Evolutionary conservation across 2,888 invertebrate species (phyloP).

Genomic region (Hypena proboscidalis): DNA sequence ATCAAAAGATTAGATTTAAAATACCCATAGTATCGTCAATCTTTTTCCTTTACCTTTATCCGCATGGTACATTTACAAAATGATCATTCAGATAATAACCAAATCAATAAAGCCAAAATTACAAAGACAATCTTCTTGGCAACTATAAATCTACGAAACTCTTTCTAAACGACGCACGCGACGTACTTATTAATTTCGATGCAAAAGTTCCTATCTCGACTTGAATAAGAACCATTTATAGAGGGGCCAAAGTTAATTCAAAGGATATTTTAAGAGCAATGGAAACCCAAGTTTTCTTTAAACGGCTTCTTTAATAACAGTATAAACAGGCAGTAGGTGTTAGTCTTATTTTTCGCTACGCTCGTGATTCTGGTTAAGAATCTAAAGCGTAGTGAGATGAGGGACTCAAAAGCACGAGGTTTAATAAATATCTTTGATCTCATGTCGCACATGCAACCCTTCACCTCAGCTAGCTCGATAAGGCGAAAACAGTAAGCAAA

Average conservation of each 20-base stretch:
- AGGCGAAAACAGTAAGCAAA: too few relatives aligned
- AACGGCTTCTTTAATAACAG: slow-evolving; percentile 15
- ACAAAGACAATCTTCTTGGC: slow-evolving; percentile 22
- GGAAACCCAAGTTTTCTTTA: slow-evolving; percentile 16
- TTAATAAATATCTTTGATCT: too few relatives aligned
- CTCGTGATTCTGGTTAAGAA: too few relatives aligned
- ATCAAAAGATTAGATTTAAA: too few relatives aligned
- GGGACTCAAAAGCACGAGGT: too few relatives aligned
- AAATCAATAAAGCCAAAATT: slow-evolving; percentile 2
- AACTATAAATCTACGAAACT: slow-evolving; percentile 13
- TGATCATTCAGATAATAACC: neutral
- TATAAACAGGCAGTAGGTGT: too few relatives aligned
- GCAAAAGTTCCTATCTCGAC: slow-evolving; percentile 17
- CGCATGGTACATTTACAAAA: too few relatives aligned
- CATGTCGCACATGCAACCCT: too few relatives aligned
- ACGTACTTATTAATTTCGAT: slow-evolving; percentile 29
- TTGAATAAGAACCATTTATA: slow-evolving; percentile 22
- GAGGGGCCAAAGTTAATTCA: slow-evolving; percentile 23
- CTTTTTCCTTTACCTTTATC: too few relatives aligned
- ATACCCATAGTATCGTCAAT: too few relatives aligned
- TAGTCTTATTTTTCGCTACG: too few relatives aligned
- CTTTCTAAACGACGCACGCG: slow-evolving; percentile 12
- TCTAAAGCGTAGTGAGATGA: slow-evolving; percentile 1
- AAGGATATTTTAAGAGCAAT: slow-evolving; percentile 13
- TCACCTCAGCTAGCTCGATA: too few relatives aligned